Evolutionary conservation across 2,113 vertebrate species (phyloP).

Genomic region (Oreotrochilus melanogaster): DNA sequence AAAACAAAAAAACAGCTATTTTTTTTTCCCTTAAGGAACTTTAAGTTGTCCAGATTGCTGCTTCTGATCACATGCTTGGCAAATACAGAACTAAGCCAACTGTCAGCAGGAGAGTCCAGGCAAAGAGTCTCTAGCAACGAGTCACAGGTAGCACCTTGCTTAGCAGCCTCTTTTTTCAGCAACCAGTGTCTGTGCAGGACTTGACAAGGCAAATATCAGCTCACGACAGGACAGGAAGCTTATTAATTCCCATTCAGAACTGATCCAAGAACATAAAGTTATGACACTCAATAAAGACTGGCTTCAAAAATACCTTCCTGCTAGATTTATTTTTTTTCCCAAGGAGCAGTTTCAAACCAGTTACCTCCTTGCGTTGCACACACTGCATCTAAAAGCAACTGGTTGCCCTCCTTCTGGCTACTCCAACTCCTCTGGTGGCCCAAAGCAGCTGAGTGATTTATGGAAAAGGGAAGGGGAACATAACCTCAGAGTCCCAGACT

Average conservation of each 20-base stretch:
- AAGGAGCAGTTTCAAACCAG: not conserved
- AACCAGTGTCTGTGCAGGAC: not conserved
- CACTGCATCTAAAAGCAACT: not conserved
- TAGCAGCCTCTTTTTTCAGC: not conserved
- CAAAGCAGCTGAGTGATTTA: not conserved
- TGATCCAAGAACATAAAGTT: not conserved
- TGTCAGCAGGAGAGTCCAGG: not conserved
- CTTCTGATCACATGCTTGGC: not conserved
- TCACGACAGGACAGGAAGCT: not conserved
- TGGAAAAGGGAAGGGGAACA: not conserved
- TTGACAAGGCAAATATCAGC: not conserved
- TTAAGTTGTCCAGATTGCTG: not conserved
- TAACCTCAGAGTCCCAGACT: not conserved
- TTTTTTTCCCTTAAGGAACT: not conserved
- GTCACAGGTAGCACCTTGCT: not conserved
- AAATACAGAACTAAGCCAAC: constrained; percentile 1
- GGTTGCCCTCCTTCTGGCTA: not conserved
- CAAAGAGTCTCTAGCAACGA: not conserved
- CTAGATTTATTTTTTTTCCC: not conserved
- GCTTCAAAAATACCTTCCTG: not conserved
- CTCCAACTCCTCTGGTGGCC: not conserved
- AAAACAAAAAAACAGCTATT: not conserved
- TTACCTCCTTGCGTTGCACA: not conserved
- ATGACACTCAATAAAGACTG: not conserved
- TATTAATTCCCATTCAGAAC: not conserved